Evolutionary conservation across 2,888 invertebrate species (phyloP).

Genomic region (Apoderus coryli): DNA sequence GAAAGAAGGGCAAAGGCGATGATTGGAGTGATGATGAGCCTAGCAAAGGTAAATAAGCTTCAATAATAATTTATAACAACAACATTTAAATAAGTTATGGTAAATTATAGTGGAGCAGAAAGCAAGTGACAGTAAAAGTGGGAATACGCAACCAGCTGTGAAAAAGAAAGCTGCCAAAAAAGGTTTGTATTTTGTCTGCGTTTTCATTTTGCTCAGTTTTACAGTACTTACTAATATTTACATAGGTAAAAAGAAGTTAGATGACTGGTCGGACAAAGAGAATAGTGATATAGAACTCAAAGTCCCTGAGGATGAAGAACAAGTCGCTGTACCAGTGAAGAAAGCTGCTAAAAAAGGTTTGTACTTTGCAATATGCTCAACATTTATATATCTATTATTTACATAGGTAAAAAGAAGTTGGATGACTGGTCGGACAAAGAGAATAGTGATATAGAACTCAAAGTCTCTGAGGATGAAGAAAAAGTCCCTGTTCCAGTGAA

Average conservation of each 20-base stretch:
- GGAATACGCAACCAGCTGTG: too few relatives aligned
- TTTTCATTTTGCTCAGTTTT: too few relatives aligned
- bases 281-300: conserved; percentile 25
- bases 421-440: conserved; percentile 12
- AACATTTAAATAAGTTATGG: too few relatives aligned
- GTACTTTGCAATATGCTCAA: conserved; percentile 5
- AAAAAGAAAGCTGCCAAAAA: too few relatives aligned
- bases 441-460: conserved; percentile 7
- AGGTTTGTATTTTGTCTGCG: too few relatives aligned
- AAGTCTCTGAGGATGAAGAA: conserved; percentile 10
- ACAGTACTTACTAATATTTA: too few relatives aligned
- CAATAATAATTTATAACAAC: conserved; percentile 11
- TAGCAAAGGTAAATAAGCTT: conserved; percentile 22
- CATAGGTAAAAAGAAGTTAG: conserved; percentile 16
- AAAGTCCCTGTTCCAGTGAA: conserved; percentile 13
- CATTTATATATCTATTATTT: conserved; percentile 2
- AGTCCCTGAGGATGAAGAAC: conserved; percentile 20
- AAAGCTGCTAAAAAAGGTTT: conserved; percentile 40
- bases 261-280: conserved; percentile 26
- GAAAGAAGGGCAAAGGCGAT: conserved; percentile 27
- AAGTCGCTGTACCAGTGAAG: conserved; percentile 30
- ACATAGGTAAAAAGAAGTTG: conserved; percentile 11
- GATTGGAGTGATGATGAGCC: conserved; percentile 29
- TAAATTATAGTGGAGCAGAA: too few relatives aligned
- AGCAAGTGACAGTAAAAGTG: too few relatives aligned